Evolutionary conservation across 1,140 invertebrate species (phyloP).

Genomic region (Ooceraea biroi): DNA sequence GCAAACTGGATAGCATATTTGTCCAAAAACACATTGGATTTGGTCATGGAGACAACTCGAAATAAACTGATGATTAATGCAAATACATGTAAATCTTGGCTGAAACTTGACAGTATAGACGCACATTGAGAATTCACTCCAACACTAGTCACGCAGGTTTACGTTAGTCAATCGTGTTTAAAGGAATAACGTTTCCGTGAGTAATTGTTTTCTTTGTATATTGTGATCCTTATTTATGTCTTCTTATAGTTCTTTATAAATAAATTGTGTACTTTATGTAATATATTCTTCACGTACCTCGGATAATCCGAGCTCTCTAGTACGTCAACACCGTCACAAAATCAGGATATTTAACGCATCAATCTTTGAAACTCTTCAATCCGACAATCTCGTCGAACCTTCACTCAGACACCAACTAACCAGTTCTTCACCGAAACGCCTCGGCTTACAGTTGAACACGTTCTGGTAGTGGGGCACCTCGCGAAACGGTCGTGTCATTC

Average conservation of each 20-base stretch:
- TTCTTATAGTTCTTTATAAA: not conserved
- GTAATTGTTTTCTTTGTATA: not conserved
- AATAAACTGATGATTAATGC: not conserved
- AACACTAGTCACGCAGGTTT: not conserved
- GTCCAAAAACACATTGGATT: not conserved
- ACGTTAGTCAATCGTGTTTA: not conserved
- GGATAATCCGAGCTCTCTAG: not conserved
- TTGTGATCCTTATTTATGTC: not conserved
- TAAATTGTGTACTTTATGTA: not conserved
- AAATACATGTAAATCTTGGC: not conserved
- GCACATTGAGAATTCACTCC: not conserved
- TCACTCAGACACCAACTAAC: constrained; percentile 2
- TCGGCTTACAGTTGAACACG: constrained; percentile 1
- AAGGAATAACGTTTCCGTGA: not conserved
- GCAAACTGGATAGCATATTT: not conserved
- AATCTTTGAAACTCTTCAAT: not conserved
- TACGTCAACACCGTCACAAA: not conserved
- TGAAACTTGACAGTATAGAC: not conserved
- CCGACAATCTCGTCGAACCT: not conserved
- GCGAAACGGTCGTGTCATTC: constrained; percentile 1
- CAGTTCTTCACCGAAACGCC: not conserved
- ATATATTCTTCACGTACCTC: not conserved
- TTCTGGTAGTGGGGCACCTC: constrained; percentile 15
- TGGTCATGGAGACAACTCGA: not conserved
- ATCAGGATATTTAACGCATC: not conserved